phyloP scores from a whole-genome alignment of 2,113 vertebrate species.

The Marmota monax region DNA sequence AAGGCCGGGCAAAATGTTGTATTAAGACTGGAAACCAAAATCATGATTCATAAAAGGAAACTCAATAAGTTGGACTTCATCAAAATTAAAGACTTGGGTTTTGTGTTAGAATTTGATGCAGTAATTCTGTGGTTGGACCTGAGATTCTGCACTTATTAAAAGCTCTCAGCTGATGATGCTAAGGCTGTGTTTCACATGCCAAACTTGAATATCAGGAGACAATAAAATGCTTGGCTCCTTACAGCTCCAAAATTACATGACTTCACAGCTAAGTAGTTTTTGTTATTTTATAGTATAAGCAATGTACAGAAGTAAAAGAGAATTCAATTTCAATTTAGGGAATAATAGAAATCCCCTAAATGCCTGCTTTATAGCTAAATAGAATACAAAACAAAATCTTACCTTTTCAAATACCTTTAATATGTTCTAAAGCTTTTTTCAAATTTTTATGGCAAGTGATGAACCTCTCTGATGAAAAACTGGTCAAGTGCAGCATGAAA shows the following conservation, averaged over 20 bases:
- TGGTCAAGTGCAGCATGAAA: conserved; percentile 14
- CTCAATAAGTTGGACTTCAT: neutral
- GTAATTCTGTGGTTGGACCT: neutral
- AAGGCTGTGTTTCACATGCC: neutral
- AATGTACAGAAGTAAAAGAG: conserved; percentile 9
- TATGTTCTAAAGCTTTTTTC: conserved; percentile 41
- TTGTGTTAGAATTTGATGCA: neutral
- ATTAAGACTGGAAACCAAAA: conserved; percentile 10
- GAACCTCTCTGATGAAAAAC: conserved; percentile 38
- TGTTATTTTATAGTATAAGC: conserved; percentile 38
- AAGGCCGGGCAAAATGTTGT: neutral
- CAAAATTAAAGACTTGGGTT: conserved; percentile 26
- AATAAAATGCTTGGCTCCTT: neutral
- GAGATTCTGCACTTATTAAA: neutral
- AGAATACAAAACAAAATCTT: conserved; percentile 1
- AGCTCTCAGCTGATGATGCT: neutral
- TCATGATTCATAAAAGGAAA: neutral
- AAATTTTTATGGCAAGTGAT: conserved; percentile 44
- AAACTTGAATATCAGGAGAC: neutral
- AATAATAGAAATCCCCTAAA: neutral
- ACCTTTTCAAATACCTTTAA: conserved; percentile 46
- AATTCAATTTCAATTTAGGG: conserved; percentile 32
- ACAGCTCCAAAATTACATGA: conserved; percentile 3
- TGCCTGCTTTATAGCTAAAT: neutral
- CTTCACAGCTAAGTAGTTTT: neutral